Conservation (phyloP, 2,888 invertebrate species). For the Lordiphosa andalusiaca region DNA sequence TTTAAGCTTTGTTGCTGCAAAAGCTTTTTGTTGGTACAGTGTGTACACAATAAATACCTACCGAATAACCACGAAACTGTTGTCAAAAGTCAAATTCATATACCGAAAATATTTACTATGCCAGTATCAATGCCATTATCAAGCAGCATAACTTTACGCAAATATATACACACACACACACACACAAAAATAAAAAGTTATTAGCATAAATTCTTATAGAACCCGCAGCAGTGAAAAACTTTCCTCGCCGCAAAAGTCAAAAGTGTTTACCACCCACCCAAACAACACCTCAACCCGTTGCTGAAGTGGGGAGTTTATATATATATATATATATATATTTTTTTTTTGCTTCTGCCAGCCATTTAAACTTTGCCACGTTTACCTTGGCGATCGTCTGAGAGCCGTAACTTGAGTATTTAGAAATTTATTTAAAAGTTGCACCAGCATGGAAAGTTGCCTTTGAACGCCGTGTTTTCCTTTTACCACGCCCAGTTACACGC, state of each 20-base stretch:
- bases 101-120: no score
- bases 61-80: no score
- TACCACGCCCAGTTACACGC: slow-evolving; percentile 67
- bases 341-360: slow-evolving; percentile 22
- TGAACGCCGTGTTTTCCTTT: slow-evolving; percentile 37
- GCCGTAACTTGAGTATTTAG: slow-evolving; percentile 64
- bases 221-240: slow-evolving; percentile 30
- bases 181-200: slow-evolving; percentile 50
- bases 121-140: no score
- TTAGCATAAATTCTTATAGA: slow-evolving; percentile 69
- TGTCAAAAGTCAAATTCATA: no score
- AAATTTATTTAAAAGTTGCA: slow-evolving; percentile 69
- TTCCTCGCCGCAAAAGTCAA: slow-evolving; percentile 10
- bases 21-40: no score
- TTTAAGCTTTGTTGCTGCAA: no score
- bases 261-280: slow-evolving; percentile 14
- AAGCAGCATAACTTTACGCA: not conserved
- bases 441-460: slow-evolving; percentile 19
- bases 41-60: no score
- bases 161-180: not conserved
- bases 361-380: slow-evolving; percentile 62
- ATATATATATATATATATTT: no score
- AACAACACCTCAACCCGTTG: slow-evolving; percentile 62
- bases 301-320: slow-evolving; percentile 26
- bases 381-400: slow-evolving; percentile 61